A percentile compares a stretch with the other conserved stretches of the same genome.
These are phyloP conservation scores for Hypena proboscidalis DNA, from an alignment of 2,888 invertebrate genomes.

Conservation along the genomic window DNA sequence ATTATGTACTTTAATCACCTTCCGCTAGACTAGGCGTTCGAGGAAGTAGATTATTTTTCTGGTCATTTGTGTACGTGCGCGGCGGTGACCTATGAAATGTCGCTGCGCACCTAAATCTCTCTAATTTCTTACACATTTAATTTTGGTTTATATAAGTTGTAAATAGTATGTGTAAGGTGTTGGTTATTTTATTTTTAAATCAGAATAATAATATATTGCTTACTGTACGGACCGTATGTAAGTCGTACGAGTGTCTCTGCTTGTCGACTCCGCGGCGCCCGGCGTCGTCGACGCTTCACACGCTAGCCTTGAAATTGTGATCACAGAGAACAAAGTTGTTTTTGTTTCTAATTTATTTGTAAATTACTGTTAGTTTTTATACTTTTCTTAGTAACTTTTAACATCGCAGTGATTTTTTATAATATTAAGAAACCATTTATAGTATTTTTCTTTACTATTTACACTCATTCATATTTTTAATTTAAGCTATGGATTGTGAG, in stretches of 20 bases:
- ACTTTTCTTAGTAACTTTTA: constrained; percentile 54
- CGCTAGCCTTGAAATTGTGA: constrained; percentile 70
- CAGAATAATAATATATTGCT: constrained; percentile 74
- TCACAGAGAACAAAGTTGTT: constrained; percentile 82
- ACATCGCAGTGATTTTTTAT: constrained; percentile 52
- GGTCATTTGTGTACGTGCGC: constrained; percentile 57
- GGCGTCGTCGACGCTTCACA: constrained; percentile 38
- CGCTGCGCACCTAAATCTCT: constrained; percentile 67
- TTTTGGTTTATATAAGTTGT: constrained; percentile 68
- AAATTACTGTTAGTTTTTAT: constrained; percentile 76
- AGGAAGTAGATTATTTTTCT: constrained; percentile 55
- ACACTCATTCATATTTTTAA: constrained; percentile 45
- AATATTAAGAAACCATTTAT: constrained; percentile 52
- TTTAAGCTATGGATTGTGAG: constrained; percentile 46
- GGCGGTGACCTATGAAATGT: constrained; percentile 30
- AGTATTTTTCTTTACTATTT: constrained; percentile 55
- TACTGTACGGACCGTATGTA: constrained; percentile 50
- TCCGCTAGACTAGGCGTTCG: constrained; percentile 53
- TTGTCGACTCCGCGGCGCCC: constrained; percentile 34
- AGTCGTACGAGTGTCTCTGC: constrained; percentile 53
- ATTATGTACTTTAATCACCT: constrained; percentile 61
- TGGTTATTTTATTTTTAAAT: constrained; percentile 75
- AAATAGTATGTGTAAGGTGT: constrained; percentile 64
- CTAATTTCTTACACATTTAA: constrained; percentile 66
- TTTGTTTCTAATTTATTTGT: constrained; percentile 85